phyloP scores from a whole-genome alignment of 2,113 vertebrate genomes.

The Ageneiosus marmoratus region DNA sequence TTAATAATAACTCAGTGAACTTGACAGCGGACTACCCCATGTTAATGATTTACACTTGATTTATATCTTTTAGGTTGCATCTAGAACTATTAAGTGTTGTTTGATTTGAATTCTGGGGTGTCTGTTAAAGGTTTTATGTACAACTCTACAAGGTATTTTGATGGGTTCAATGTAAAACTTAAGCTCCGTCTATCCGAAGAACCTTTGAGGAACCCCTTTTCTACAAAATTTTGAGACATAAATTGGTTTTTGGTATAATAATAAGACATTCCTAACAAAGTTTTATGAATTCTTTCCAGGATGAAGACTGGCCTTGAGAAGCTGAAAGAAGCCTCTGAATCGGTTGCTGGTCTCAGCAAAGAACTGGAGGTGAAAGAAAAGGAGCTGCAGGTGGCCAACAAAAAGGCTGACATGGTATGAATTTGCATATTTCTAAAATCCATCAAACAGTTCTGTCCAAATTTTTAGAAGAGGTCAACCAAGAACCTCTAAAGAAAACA shows the following conservation, averaged over 20 bases:
- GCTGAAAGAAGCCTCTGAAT: conserved; percentile 91
- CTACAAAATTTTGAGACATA: too few species aligned
- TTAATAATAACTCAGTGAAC: too few species aligned
- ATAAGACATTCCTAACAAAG: neutral
- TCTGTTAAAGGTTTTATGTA: neutral
- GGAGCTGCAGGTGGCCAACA: conserved; percentile 88
- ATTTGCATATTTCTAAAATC: neutral
- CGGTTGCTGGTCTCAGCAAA: conserved; percentile 85
- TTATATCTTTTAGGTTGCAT: neutral
- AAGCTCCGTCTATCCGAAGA: neutral
- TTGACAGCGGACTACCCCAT: neutral
- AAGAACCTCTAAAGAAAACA: neutral
- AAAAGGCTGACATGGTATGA: conserved; percentile 88
- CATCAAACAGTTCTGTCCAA: neutral
- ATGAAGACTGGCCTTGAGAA: conserved; percentile 94
- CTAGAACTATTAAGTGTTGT: neutral
- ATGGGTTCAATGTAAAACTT: neutral
- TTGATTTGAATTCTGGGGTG: neutral
- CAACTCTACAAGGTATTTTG: neutral
- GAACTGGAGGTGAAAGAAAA: conserved; percentile 92
- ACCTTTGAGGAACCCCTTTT: neutral
- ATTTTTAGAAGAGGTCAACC: neutral
- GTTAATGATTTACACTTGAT: neutral
- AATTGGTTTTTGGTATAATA: neutral
- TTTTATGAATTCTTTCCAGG: conserved; percentile 62